Evolutionary conservation across 2,797 vertebrate genomes (phyloP), one percentile per base, ranked within the genome.

Genomic region (Acanthiza pusilla): DNA sequence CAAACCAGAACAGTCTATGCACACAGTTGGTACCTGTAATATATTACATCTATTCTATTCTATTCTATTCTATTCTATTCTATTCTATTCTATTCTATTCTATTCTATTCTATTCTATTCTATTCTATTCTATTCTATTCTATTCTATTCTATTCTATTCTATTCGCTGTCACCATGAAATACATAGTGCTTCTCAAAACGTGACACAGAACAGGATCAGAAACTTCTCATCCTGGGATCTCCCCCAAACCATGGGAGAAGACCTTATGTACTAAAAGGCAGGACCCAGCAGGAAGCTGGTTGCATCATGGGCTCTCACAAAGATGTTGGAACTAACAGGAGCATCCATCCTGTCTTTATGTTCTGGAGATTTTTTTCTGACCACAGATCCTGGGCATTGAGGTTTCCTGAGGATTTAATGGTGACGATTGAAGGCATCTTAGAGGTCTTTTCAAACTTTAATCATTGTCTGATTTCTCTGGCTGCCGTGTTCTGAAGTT

Each of bases 281-380:
- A 50, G 42, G 50, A 38, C n/a, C 34, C 66, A 45, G 65, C n/a
- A 67, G 93, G 42, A 80, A 65, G 42, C 1, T 27, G 26, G 13
- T 26, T 32, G 32, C 27, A 38, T 7, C 38, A 9, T 0, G 0
- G 18, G 12, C 50, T 36, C 78, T 85, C 3, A 1, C 3, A 10
- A 38, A 91, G 62, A 10, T 16, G 26, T 48, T 83, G 53, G 45
- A 71, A n/a, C 57, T 53, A 75, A 77, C 32, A 85, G 54, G 34
- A 84, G 15, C 65, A 72, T n/a, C 61, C 38, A 9, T 34, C 62
- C 70, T 19, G 11, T 16, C 34, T 55, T 72, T 74, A 38, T 29
- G n/a, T 57, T 61, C 29, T 36, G 47, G 70, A 29, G 38, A 19
- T 18, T 26, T 34, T 74, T 62, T 51, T 43, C n/a, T 62, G 51